phyloP scores from a whole-genome alignment of 2,113 vertebrate species.

The Globicephala melas region DNA sequence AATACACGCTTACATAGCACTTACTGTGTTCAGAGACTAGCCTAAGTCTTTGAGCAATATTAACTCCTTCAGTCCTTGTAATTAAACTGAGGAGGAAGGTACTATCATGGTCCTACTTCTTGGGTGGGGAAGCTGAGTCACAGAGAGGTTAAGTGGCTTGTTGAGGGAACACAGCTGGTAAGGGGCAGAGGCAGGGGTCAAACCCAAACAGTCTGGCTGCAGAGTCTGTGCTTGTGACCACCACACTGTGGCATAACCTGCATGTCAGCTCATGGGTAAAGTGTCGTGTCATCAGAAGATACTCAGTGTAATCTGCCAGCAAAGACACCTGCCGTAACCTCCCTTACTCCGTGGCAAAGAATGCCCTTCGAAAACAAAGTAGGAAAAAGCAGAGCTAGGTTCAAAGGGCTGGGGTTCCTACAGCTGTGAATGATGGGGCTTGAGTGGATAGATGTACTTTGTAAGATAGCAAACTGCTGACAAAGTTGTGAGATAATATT shows the following conservation, averaged over 20 bases:
- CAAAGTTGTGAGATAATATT: not conserved
- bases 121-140: not conserved
- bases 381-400: too few species aligned
- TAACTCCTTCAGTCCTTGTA: not conserved
- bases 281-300: not conserved
- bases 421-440: not conserved
- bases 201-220: not conserved
- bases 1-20: not conserved
- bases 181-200: not conserved
- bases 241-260: not conserved
- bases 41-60: not conserved
- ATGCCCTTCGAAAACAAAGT: not conserved
- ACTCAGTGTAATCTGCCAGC: not conserved
- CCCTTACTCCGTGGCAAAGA: not conserved
- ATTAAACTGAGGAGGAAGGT: not conserved
- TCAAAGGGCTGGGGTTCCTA: not conserved
- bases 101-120: not conserved
- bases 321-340: not conserved
- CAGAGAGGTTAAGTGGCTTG: not conserved
- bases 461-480: not conserved
- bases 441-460: not conserved
- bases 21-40: not conserved
- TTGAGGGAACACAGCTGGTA: not conserved
- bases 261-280: not conserved
- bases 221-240: not conserved